A percentile compares a stretch with the other conserved stretches of the same genome.
These are phyloP conservation scores for Diorhabda elongata DNA, from an alignment of 1,140 invertebrate species.

Conservation along the genomic window DNA sequence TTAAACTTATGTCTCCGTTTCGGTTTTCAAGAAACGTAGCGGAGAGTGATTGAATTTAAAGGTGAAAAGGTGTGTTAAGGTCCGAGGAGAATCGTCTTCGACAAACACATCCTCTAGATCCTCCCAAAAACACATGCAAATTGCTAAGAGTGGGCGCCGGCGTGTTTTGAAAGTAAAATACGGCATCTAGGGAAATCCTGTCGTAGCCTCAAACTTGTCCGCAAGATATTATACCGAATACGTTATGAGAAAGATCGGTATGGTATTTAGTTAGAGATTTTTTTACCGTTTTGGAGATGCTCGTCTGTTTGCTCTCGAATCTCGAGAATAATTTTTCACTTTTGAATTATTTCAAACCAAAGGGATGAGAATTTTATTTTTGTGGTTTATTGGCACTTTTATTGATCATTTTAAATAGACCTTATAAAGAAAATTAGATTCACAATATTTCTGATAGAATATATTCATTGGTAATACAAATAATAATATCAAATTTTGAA, in stretches of 20 bases:
- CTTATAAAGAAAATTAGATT: no score
- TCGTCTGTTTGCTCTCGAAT: neutral
- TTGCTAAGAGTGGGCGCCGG: constrained; percentile 24
- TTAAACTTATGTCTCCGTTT: neutral
- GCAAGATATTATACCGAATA: constrained; percentile 25
- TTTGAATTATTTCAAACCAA: constrained; percentile 7
- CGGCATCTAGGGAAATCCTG: constrained; percentile 32
- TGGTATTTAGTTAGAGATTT: constrained; percentile 30
- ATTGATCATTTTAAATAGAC: neutral
- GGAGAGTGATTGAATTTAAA: constrained; percentile 18
- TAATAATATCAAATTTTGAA: no score
- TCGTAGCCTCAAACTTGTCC: constrained; percentile 24
- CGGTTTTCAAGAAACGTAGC: constrained; percentile 17
- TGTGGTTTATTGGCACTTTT: constrained; percentile 4
- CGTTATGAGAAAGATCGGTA: constrained; percentile 22
- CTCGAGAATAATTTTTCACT: constrained; percentile 13
- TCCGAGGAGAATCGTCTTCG: constrained; percentile 23
- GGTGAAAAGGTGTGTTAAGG: constrained; percentile 20
- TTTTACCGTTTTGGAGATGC: constrained; percentile 22
- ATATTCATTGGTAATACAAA: no score
- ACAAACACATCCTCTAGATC: constrained; percentile 16
- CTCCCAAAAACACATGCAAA: constrained; percentile 29
- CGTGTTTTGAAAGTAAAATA: constrained; percentile 34
- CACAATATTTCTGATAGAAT: no score
- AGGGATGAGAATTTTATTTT: neutral